These are phyloP conservation scores for Anabacerthia variegaticeps DNA, from an alignment of 2,797 vertebrate species.

Conservation along the genomic window DNA sequence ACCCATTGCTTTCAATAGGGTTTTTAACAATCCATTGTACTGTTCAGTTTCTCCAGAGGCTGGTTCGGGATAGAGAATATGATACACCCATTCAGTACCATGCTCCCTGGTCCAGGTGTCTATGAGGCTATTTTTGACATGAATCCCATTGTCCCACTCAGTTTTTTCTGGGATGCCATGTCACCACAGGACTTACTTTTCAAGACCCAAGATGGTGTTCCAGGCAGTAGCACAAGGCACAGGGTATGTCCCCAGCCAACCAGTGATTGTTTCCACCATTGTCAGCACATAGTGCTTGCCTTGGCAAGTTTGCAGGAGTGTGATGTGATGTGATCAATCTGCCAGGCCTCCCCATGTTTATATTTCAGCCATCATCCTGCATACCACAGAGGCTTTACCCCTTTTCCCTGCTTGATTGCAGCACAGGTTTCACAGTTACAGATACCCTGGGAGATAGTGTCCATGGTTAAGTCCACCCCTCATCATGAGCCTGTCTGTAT, in stretches of 20 bases:
- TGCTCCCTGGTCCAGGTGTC: neutral
- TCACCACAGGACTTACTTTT: neutral
- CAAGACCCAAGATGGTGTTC: neutral
- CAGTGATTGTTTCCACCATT: neutral
- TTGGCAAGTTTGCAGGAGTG: neutral
- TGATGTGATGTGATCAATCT: no score
- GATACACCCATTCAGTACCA: neutral
- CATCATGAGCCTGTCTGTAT: neutral
- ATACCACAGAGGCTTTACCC: neutral
- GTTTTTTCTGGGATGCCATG: neutral
- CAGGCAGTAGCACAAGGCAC: neutral
- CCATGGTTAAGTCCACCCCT: neutral
- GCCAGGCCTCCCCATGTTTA: neutral
- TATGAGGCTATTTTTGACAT: neutral
- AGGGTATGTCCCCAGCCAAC: neutral
- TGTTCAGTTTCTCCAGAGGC: neutral
- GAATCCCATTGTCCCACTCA: neutral
- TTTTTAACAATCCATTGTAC: neutral
- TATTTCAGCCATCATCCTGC: fast-evolving
- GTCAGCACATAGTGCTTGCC: neutral
- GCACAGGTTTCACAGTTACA: neutral
- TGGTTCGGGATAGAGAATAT: neutral
- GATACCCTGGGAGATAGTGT: neutral
- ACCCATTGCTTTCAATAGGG: neutral
- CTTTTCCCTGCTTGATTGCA: neutral